Percentiles rank a stretch among this genome's conserved stretches.
Evolutionary conservation across 2,888 invertebrate species (phyloP).

Genomic region (Dromius quadrimaculatus): DNA sequence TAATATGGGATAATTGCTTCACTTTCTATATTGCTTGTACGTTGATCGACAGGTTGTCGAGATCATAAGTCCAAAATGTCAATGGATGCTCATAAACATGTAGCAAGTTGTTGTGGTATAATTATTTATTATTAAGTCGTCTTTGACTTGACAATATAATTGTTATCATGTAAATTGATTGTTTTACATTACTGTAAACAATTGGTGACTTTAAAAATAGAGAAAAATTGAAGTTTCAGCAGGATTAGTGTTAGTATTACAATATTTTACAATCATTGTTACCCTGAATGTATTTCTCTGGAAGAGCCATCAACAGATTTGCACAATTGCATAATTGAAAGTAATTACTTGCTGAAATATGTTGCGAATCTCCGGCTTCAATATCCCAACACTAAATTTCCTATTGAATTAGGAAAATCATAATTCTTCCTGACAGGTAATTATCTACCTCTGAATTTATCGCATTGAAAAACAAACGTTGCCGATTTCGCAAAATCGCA

Average conservation of each 20-base stretch:
- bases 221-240: slow-evolving; percentile 9
- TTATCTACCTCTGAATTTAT: slow-evolving; percentile 9
- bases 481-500: background rate
- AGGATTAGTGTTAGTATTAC: background rate
- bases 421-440: slow-evolving; percentile 15
- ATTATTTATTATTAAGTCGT: background rate
- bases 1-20: slow-evolving; percentile 8
- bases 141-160: background rate
- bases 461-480: background rate
- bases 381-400: background rate
- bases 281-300: background rate
- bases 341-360: slow-evolving; percentile 1
- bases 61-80: background rate
- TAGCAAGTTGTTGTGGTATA: background rate
- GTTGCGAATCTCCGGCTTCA: background rate
- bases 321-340: slow-evolving; percentile 9
- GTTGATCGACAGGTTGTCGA: background rate
- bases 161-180: background rate
- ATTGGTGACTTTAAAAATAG: background rate
- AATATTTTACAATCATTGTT: background rate
- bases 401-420: slow-evolving; percentile 24
- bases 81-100: background rate
- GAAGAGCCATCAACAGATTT: background rate
- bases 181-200: background rate
- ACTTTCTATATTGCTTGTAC: slow-evolving; percentile 21